Base-by-base conservation (phyloP, 2,888 invertebrate species). In the Eulithis testata region DNA sequence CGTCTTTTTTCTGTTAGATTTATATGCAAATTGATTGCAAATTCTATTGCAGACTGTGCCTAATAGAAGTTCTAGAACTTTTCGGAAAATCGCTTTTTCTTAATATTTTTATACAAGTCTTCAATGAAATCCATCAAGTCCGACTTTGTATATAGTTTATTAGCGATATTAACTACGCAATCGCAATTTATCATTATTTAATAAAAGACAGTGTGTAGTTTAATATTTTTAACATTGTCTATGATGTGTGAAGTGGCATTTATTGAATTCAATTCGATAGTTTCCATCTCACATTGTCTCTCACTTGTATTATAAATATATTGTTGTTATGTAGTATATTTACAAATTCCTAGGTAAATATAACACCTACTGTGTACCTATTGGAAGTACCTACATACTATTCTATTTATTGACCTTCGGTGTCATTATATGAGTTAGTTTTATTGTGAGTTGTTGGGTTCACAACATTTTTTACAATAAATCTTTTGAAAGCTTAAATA, bases 171-270 rank as follows among this genome's bases (percentile, higher is more conserved):
- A 47, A 36, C 21, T 60, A 59, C 40, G 53, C 12, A 47, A 58
- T 45, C 14, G 52, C 57, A 11, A 58, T 67, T 62, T 63, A 55
- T 60, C 37, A 59, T 49, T 64, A 65, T 55, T 11, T 50, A 59
- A 57, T 72, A 75, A 75, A 75, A 75, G 75, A 75, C 75, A 73
- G 72, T 69, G 51, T 63, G 56, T 71, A 73, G 67, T 67, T 40
- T 65, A 66, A 64, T 72, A 68, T 62, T 68, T 66, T 69, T 65
- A 60, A 54, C 50, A 63, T 55, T 60, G 37, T 68, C 61, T 49
- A 27, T 68, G 68, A 64, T 66, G 61, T 69, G 76, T 71, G 65
- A 73, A 61, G 72, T 72, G 74, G 73, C 78, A 78, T 79, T 76
- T 78, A 76, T 73, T 72, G 60, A 75, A 71, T 73, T 66, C 52